A percentile compares a stretch with the other conserved stretches of the same genome.
phyloP scores from a whole-genome alignment of 2,113 vertebrate genomes.

The Tylochromis polylepis region DNA sequence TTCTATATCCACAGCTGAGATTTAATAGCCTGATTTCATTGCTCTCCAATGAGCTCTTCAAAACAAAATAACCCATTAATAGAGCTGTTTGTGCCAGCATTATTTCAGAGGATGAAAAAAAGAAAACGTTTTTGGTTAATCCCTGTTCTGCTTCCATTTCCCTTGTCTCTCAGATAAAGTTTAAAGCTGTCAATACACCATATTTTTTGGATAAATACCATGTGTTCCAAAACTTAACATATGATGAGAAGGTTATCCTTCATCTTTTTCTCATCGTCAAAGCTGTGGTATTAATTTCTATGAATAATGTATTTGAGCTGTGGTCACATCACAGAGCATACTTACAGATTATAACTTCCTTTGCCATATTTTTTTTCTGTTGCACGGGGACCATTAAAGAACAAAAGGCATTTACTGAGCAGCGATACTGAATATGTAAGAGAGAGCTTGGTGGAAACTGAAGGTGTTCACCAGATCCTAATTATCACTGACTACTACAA shows the following conservation, averaged over 20 bases:
- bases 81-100: constrained; percentile 40
- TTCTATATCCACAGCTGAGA: constrained; percentile 28
- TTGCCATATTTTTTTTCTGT: neutral
- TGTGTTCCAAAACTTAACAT: neutral
- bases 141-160: constrained; percentile 7
- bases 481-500: constrained; percentile 61
- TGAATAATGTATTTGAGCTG: constrained; percentile 37
- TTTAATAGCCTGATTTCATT: constrained; percentile 61
- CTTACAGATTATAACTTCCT: constrained; percentile 13
- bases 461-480: constrained; percentile 58
- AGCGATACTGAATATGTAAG: constrained; percentile 40
- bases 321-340: constrained; percentile 41
- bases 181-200: constrained; percentile 20
- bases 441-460: constrained; percentile 18
- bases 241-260: neutral
- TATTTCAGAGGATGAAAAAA: constrained; percentile 61
- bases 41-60: constrained; percentile 60
- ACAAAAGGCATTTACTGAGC: constrained; percentile 26
- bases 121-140: constrained; percentile 45
- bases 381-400: constrained; percentile 19
- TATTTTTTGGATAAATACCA: constrained; percentile 1
- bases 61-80: constrained; percentile 61
- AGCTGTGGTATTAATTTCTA: neutral
- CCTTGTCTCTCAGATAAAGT: constrained; percentile 15
- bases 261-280: constrained; percentile 4